phyloP scores from a whole-genome alignment of 2,888 invertebrate genomes.

The Gisinianus flammeolus region DNA sequence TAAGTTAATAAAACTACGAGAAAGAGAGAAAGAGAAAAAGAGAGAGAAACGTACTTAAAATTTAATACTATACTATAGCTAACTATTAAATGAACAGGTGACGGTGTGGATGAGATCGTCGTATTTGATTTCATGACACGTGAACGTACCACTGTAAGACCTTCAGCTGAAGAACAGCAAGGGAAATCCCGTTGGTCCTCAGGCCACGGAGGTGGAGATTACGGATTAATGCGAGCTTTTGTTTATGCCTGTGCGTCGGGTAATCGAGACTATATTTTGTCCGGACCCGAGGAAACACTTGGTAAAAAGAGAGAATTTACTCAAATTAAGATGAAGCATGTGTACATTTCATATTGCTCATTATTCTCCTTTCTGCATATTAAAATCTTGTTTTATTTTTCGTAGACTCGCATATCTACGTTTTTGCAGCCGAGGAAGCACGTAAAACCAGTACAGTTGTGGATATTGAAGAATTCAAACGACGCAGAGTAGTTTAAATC shows the following conservation, averaged over 20 bases:
- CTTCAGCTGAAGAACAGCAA: conserved; percentile 35
- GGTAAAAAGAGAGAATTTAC: conserved; percentile 42
- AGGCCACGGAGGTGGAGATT: conserved; percentile 56
- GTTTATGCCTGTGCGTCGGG: conserved; percentile 54
- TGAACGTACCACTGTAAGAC: conserved; percentile 40
- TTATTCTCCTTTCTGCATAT: neutral
- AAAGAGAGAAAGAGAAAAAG: no score
- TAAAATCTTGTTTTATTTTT: neutral
- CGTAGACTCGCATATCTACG: conserved; percentile 56
- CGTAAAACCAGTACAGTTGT: conserved; percentile 49
- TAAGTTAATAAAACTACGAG: no score
- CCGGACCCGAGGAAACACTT: conserved; percentile 55
- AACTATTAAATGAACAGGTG: no score
- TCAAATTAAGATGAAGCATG: no score
- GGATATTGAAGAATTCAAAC: conserved; percentile 52
- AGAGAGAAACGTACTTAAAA: no score
- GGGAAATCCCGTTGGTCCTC: conserved; percentile 37
- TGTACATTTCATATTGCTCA: no score
- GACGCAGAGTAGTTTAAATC: conserved; percentile 20
- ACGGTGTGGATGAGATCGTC: conserved; percentile 53
- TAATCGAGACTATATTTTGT: conserved; percentile 49
- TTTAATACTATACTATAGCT: no score
- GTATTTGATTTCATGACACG: conserved; percentile 57
- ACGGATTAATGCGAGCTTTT: conserved; percentile 49
- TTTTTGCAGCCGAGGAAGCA: conserved; percentile 57